Evolutionary conservation across 1,140 invertebrate species (phyloP).

Genomic region (Zelostemma sp.): DNA sequence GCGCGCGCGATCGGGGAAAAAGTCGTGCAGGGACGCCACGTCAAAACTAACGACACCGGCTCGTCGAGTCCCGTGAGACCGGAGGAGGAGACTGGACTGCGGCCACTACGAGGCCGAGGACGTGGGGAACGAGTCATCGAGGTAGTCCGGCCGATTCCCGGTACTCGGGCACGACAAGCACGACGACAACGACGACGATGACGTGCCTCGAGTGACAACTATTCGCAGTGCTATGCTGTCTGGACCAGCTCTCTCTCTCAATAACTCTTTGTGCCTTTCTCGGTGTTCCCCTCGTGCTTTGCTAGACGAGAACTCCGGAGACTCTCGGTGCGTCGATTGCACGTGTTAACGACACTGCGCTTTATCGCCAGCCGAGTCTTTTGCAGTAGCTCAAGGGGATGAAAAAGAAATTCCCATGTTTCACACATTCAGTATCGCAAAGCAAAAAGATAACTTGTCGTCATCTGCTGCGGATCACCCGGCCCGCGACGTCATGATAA

Average conservation of each 20-base stretch:
- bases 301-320: constrained; percentile 3
- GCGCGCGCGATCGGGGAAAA: constrained; percentile 24
- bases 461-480: constrained; percentile 36
- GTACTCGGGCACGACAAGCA: constrained; percentile 45
- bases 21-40: constrained; percentile 24
- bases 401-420: constrained; percentile 42
- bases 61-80: constrained; percentile 52
- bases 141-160: constrained; percentile 57
- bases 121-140: constrained; percentile 56
- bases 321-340: constrained; percentile 32
- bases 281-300: constrained; percentile 16
- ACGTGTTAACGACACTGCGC: constrained; percentile 46
- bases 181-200: constrained; percentile 39
- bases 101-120: constrained; percentile 39
- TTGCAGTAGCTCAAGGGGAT: constrained; percentile 33
- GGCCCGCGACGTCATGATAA: constrained; percentile 47
- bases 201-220: constrained; percentile 67
- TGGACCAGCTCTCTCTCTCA: constrained; percentile 49
- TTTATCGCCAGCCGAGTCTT: constrained; percentile 28
- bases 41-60: constrained; percentile 59
- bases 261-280: constrained; percentile 50
- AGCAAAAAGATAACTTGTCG: constrained; percentile 42
- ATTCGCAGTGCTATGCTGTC: constrained; percentile 52
- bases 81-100: constrained; percentile 35
- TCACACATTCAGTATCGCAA: constrained; percentile 38